These are phyloP conservation scores for Gymnoscopelus microlampas DNA, from an alignment of 2,797 vertebrate genomes.

Conservation along the genomic window DNA sequence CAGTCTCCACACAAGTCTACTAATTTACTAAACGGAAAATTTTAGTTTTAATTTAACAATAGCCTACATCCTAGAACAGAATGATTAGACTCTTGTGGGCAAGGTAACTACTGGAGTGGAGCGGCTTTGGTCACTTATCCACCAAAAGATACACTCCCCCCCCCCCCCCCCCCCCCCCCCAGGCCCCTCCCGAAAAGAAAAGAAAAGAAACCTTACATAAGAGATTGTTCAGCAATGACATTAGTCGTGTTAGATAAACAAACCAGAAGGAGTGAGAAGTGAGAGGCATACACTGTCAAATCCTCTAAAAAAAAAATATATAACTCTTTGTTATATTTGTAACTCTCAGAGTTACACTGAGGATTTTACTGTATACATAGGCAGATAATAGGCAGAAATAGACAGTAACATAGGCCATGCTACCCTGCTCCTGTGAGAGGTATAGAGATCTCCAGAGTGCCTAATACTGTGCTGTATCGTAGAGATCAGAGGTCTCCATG, in stretches of 20 bases:
- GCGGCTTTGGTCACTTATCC: slow-evolving; percentile 54
- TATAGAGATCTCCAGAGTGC: too few relatives aligned
- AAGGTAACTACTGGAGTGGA: slow-evolving; percentile 21
- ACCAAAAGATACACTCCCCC: slow-evolving; percentile 14
- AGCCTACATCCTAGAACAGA: slow-evolving; percentile 11
- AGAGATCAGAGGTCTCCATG: slow-evolving; percentile 16
- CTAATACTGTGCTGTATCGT: too few relatives aligned
- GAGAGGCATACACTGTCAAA: background rate
- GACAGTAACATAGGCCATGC: too few relatives aligned
- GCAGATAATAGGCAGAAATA: too few relatives aligned
- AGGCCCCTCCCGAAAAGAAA: slow-evolving; percentile 3
- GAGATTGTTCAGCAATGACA: slow-evolving; percentile 2
- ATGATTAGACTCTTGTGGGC: slow-evolving; percentile 31
- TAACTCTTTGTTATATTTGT: too few relatives aligned
- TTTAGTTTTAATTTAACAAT: slow-evolving; percentile 56
- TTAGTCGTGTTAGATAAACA: background rate
- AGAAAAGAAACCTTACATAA: slow-evolving; percentile 35
- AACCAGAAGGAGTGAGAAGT: background rate
- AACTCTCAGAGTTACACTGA: too few relatives aligned
- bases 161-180: background rate
- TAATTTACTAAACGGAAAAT: slow-evolving; percentile 55
- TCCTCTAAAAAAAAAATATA: too few relatives aligned
- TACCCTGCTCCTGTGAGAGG: too few relatives aligned
- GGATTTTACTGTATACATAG: too few relatives aligned
- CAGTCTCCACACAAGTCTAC: slow-evolving; percentile 48